These are phyloP conservation scores for Lophotriccus pileatus DNA, from an alignment of 2,797 vertebrate species.

Conservation along the genomic window DNA sequence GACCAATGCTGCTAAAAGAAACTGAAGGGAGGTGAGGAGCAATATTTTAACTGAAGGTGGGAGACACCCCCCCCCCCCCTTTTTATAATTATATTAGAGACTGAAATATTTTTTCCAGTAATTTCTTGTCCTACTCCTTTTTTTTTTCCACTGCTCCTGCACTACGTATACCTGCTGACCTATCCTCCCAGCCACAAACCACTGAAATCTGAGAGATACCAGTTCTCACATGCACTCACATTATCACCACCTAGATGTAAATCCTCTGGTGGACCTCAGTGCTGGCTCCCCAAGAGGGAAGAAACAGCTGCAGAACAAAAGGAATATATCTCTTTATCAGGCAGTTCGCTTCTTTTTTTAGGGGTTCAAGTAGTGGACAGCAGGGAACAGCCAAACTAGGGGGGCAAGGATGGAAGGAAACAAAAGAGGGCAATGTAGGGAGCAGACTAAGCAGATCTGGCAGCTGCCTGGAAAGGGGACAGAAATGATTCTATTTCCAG, in stretches of 20 bases:
- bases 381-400: neutral
- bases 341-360: neutral
- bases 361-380: neutral
- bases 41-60: neutral
- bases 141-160: neutral
- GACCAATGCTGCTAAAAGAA: neutral
- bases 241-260: neutral
- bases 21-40: rapidly evolving
- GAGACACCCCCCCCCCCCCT: rapidly evolving
- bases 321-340: neutral
- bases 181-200: neutral
- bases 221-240: neutral
- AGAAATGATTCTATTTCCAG: neutral
- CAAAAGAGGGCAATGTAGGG: neutral
- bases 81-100: neutral
- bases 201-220: neutral
- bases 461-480: neutral
- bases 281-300: neutral
- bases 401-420: neutral
- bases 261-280: neutral
- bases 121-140: neutral
- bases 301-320: neutral
- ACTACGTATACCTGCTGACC: neutral
- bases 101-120: neutral
- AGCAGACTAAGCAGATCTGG: neutral